phyloP scores from a whole-genome alignment of 35 echinoderm and acorn worm species.

The Apostichopus californicus region DNA sequence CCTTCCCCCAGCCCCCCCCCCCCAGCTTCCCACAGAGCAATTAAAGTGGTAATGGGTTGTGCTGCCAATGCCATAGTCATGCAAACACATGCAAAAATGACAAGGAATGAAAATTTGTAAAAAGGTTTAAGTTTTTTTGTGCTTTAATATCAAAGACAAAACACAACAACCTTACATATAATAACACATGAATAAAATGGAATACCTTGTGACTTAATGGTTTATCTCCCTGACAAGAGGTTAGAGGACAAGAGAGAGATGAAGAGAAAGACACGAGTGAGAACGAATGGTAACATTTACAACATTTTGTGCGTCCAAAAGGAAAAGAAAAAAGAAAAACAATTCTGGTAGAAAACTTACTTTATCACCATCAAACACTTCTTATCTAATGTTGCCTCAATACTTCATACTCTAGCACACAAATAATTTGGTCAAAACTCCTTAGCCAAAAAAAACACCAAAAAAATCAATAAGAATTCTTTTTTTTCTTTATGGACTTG shows the following conservation, averaged over 20 bases:
- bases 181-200: background rate
- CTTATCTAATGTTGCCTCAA: too few species aligned
- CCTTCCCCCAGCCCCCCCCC: too few species aligned
- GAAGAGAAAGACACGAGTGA: slow-evolving; percentile 1
- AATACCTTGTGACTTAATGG: slow-evolving; percentile 42
- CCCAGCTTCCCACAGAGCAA: background rate
- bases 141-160: background rate
- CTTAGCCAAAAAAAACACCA: too few species aligned
- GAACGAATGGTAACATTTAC: background rate
- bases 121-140: too few species aligned
- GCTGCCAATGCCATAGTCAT: background rate
- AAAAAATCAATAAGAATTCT: too few species aligned
- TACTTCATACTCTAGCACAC: too few species aligned
- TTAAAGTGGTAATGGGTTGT: background rate
- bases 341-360: background rate
- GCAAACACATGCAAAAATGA: background rate
- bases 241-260: background rate
- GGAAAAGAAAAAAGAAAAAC: background rate
- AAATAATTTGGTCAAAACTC: too few species aligned
- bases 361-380: background rate
- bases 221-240: slow-evolving; percentile 18
- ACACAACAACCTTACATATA: background rate
- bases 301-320: background rate
- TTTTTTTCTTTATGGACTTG: too few species aligned
- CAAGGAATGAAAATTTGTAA: background rate